These are phyloP conservation scores for Lagorchestes hirsutus DNA, from an alignment of 2,797 vertebrate species.

Conservation along the genomic window DNA sequence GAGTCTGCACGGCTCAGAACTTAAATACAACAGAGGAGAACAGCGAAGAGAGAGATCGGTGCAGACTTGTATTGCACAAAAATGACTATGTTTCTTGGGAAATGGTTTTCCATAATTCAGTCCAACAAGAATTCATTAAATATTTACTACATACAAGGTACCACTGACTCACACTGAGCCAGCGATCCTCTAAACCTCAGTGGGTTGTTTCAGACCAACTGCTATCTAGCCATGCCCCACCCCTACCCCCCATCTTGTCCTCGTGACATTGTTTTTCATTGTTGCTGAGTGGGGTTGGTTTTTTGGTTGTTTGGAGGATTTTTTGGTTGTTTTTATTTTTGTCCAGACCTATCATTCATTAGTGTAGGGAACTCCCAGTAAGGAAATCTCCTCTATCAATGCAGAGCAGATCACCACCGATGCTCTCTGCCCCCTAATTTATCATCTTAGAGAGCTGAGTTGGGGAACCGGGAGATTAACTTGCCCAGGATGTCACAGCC, in stretches of 20 bases:
- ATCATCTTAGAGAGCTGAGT: not conserved
- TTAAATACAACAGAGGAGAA: not conserved
- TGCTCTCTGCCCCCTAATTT: not conserved
- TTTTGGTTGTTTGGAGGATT: too few species aligned
- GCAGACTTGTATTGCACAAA: not conserved
- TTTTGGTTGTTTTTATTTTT: not conserved
- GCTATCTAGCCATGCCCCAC: not conserved
- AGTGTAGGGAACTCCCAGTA: not conserved
- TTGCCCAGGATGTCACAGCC: not conserved
- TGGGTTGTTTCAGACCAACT: not conserved
- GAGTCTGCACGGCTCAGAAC: not conserved
- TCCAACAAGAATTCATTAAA: not conserved
- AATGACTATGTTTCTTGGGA: not conserved
- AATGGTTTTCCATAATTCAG: not conserved
- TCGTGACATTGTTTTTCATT: not conserved
- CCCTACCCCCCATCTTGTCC: too few species aligned
- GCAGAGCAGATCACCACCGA: not conserved
- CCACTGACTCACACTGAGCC: not conserved
- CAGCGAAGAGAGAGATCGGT: not conserved
- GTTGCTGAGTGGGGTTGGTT: not conserved
- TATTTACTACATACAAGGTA: not conserved
- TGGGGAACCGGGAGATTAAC: not conserved
- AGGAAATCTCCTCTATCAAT: not conserved
- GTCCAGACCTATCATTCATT: not conserved
- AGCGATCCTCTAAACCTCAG: not conserved